Percentiles rank a stretch among this genome's conserved stretches.
Conservation (phyloP, 2,797 vertebrate genomes). For the Phalloptychus januarius region DNA sequence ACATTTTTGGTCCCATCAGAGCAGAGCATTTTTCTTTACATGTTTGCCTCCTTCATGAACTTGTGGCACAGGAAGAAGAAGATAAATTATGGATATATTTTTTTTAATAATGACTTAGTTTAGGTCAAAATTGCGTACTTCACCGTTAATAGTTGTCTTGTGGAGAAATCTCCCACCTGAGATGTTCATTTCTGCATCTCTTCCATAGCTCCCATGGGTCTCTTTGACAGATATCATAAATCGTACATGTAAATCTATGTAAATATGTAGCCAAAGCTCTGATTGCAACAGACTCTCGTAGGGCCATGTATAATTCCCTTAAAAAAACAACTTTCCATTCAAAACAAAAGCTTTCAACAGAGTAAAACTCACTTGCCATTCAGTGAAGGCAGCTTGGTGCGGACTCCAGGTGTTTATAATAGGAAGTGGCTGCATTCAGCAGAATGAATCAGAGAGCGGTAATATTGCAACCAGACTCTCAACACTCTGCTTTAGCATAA, state of each 20-base stretch:
- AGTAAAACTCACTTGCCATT: neutral
- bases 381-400: slow-evolving; percentile 32
- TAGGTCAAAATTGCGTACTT: neutral
- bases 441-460: slow-evolving; percentile 39
- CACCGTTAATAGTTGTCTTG: neutral
- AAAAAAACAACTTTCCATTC: neutral
- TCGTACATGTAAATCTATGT: neutral
- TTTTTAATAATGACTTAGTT: neutral
- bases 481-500: slow-evolving; percentile 55
- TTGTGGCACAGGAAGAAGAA: neutral
- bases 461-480: slow-evolving; percentile 81
- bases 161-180: neutral
- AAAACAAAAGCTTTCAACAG: neutral
- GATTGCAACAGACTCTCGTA: neutral
- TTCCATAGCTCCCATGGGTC: neutral
- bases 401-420: slow-evolving; percentile 64
- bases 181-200: neutral
- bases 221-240: neutral
- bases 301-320: neutral
- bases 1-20: neutral
- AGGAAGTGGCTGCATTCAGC: slow-evolving; percentile 49
- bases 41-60: neutral
- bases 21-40: neutral
- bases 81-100: neutral
- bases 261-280: neutral